These are phyloP conservation scores for Trichonephila inaurata DNA, from an alignment of 1,140 invertebrate species.

Conservation along the genomic window DNA sequence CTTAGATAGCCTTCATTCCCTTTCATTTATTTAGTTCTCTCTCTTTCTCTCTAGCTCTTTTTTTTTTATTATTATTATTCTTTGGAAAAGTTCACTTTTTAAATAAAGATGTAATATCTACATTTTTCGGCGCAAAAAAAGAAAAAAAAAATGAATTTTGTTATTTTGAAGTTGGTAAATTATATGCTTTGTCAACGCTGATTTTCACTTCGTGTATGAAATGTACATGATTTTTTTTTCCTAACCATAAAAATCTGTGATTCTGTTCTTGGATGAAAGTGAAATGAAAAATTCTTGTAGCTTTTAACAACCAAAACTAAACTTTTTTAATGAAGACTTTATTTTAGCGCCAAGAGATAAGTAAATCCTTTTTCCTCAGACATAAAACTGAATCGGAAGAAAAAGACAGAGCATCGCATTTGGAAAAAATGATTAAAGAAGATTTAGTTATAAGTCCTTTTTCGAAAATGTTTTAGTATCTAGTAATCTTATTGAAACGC, in stretches of 20 bases:
- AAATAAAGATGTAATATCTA: constrained; percentile 39
- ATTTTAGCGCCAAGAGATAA: not conserved
- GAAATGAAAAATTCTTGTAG: not conserved
- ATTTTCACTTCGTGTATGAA: constrained; percentile 11
- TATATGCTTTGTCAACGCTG: constrained; percentile 37
- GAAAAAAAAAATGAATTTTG: not conserved
- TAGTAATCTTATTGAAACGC: too few relatives aligned
- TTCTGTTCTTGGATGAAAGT: not conserved
- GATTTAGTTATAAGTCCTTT: too few relatives aligned
- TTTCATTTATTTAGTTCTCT: not conserved
- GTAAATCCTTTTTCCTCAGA: not conserved
- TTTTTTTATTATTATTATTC: not conserved
- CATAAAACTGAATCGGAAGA: not conserved
- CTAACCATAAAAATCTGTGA: not conserved
- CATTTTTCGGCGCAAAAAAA: not conserved
- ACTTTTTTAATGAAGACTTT: not conserved
- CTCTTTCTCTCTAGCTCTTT: not conserved
- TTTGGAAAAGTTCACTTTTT: not conserved
- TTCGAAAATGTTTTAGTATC: too few relatives aligned
- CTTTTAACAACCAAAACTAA: not conserved
- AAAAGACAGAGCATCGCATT: not conserved
- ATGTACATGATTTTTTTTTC: not conserved
- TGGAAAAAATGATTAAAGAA: not conserved
- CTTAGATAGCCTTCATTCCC: constrained; percentile 59
- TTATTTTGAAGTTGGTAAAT: constrained; percentile 50